phyloP scores from a whole-genome alignment of 53 echinoderm and acorn worm species.

The Mesocentrotus franciscanus region DNA sequence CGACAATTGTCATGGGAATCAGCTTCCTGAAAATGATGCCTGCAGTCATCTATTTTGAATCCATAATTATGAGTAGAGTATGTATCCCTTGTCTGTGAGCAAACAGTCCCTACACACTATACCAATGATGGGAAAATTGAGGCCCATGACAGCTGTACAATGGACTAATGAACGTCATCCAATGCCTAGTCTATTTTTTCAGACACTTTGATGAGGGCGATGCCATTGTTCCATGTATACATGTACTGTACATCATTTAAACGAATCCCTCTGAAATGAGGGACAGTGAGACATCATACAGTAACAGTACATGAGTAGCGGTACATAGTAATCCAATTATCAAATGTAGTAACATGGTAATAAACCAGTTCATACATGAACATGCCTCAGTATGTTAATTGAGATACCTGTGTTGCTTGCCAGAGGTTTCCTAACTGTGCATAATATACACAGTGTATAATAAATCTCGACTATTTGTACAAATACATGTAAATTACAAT shows the following conservation, averaged over 20 bases:
- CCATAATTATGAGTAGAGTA: neutral
- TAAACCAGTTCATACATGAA: too few species aligned
- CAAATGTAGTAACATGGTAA: too few species aligned
- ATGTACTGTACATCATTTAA: neutral
- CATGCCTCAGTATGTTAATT: too few species aligned
- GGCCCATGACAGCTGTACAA: slow-evolving; percentile 12
- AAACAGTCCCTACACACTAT: neutral
- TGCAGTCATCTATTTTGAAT: neutral
- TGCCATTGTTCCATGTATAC: neutral
- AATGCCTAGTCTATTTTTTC: neutral
- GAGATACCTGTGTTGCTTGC: too few species aligned
- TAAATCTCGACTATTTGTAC: too few species aligned
- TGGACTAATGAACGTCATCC: slow-evolving; percentile 13
- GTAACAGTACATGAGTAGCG: too few species aligned
- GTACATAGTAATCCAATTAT: too few species aligned
- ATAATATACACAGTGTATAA: too few species aligned
- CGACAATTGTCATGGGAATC: neutral
- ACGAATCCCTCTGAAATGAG: neutral
- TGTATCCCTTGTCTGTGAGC: neutral
- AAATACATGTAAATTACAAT: too few species aligned
- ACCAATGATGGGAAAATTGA: slow-evolving; percentile 27
- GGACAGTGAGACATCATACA: neutral
- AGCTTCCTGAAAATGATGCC: neutral
- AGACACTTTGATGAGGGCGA: neutral
- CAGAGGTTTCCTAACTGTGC: too few species aligned